Evolutionary conservation across 2,888 invertebrate species (phyloP).

Genomic region (Seira musarum): DNA sequence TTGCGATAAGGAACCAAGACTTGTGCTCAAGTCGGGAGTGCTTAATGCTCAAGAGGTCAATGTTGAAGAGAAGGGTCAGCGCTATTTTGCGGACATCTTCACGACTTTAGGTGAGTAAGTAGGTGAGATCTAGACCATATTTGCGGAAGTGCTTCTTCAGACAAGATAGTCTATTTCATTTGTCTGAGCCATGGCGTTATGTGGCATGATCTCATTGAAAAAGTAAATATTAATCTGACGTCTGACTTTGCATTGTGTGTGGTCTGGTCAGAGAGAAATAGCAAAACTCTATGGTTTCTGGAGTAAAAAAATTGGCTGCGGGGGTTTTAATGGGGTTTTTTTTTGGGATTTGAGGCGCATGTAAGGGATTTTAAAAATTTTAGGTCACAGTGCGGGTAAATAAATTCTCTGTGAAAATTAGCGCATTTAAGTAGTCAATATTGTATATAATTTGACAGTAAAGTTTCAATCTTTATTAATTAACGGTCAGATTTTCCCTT

Average conservation of each 20-base stretch:
- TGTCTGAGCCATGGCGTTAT: background rate
- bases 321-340: no score
- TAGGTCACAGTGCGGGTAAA: no score
- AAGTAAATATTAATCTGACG: conserved; percentile 6
- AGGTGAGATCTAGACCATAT: background rate
- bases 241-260: background rate
- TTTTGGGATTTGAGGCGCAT: no score
- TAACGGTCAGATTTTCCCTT: no score
- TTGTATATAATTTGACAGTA: no score
- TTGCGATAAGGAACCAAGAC: conserved; percentile 56
- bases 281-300: no score
- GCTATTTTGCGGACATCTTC: conserved; percentile 65
- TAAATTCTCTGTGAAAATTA: no score
- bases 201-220: background rate
- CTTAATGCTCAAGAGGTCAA: conserved; percentile 66
- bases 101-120: conserved; percentile 59
- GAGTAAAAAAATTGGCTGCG: no score
- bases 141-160: background rate
- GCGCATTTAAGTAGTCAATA: no score
- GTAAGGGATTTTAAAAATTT: no score
- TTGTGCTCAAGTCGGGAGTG: conserved; percentile 64
- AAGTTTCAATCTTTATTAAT: no score
- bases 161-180: background rate
- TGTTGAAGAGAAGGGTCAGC: conserved; percentile 65
- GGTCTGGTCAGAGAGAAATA: no score